Conservation (phyloP, 2,888 invertebrate genomes). For the Cantharis flavilabris region DNA sequence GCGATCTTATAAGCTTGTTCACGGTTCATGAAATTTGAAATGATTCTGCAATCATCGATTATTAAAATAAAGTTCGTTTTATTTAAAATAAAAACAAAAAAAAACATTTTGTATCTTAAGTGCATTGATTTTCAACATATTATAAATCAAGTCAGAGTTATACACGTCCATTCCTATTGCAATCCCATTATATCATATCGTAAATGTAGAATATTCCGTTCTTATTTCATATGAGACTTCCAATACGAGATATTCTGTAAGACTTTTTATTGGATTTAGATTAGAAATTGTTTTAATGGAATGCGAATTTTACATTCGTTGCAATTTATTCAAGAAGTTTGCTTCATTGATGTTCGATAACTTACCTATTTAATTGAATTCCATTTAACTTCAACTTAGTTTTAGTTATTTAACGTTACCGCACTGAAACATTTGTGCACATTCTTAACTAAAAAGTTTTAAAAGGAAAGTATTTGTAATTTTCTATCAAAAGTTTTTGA, state of each 20-base stretch:
- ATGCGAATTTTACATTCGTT: conserved; percentile 15
- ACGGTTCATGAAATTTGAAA: background rate
- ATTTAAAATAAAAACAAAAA: background rate
- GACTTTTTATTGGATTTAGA: background rate
- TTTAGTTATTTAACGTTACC: conserved; percentile 10
- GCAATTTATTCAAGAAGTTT: conserved; percentile 13
- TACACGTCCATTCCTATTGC: background rate
- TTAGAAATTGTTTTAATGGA: conserved; percentile 10
- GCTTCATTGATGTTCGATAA: conserved; percentile 16
- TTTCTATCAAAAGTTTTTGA: background rate
- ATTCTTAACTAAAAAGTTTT: conserved; percentile 8
- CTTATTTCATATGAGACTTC: conserved; percentile 2
- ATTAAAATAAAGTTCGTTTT: background rate
- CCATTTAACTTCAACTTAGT: conserved; percentile 17
- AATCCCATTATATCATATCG: background rate
- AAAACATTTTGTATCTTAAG: background rate
- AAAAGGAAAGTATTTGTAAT: background rate
- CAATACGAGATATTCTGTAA: conserved; percentile 7
- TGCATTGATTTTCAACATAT: background rate
- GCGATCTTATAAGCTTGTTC: background rate
- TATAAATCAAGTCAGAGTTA: background rate
- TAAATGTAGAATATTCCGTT: background rate
- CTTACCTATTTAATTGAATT: conserved; percentile 21
- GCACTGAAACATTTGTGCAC: background rate
- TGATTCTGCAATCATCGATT: background rate